phyloP scores from a whole-genome alignment of 2,113 vertebrate genomes.

The Pavo muticus region DNA sequence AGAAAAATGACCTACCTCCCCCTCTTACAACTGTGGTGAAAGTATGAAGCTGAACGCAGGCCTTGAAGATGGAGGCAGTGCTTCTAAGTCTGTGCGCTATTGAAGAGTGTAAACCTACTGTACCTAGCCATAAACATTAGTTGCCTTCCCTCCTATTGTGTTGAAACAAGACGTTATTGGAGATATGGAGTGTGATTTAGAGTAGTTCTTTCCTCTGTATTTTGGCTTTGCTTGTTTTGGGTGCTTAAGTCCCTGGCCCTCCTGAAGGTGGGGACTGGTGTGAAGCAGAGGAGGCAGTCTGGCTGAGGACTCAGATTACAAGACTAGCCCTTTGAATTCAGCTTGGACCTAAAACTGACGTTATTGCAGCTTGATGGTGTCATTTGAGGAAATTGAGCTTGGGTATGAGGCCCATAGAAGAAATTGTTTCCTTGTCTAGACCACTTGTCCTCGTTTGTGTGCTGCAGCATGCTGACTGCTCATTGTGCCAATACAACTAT shows the following conservation, averaged over 20 bases:
- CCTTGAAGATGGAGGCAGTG: not conserved
- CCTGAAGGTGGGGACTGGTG: not conserved
- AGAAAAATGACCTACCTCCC: fast-evolving
- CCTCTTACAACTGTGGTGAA: not conserved
- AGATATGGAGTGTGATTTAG: not conserved
- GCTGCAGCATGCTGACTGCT: not conserved
- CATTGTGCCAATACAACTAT: not conserved
- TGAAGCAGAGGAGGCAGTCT: not conserved
- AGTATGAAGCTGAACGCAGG: not conserved
- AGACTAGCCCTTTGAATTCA: not conserved
- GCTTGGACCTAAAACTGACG: not conserved
- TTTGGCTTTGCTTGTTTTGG: not conserved
- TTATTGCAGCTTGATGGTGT: not conserved
- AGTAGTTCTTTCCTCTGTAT: not conserved
- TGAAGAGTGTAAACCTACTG: not conserved
- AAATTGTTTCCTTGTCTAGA: not conserved
- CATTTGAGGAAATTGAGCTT: not conserved
- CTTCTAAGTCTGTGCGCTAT: fast-evolving
- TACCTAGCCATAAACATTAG: not conserved
- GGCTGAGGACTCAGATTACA: not conserved
- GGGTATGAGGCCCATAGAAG: fast-evolving
- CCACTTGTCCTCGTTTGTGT: not conserved
- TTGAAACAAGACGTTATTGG: not conserved
- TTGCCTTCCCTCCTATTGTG: not conserved
- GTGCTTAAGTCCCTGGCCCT: not conserved